Evolutionary conservation across 2,888 invertebrate species (phyloP), one percentile per base, ranked within the genome.

Genomic region (Pemphredon lugubris): DNA sequence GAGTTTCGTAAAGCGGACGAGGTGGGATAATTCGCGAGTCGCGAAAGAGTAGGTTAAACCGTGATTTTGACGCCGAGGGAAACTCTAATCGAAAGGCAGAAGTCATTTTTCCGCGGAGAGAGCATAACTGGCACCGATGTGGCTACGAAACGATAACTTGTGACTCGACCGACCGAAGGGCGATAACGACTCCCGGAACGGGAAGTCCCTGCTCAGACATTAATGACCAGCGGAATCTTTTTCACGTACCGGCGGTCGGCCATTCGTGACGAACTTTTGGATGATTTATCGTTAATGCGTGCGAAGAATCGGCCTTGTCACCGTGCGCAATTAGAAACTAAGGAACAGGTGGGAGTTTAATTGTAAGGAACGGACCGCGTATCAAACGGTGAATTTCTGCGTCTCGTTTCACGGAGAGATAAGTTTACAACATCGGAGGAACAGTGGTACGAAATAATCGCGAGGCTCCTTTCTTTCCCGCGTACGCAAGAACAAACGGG

Each of bases 121-220:
- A n/a, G n/a, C n/a, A n/a, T n/a, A n/a, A 11, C 16, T 40, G 18
- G 16, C 59, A 75, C 69, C 39, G 54, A 64, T 18, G 50, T 67
- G 18, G 39, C n/a, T 40, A 30, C 30, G 44, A 75, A 77, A 73
- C n/a, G 59, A 61, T 67, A 70, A 20, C 48, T 48, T 32, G 61
- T 30, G 71, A 66, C 53, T 55, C 50, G 73, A 67, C 63, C 64
- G n/a, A 70, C 69, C 61, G 64, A 75, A 75, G 44, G 30, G 66
- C 61, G 80, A 80, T 80, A 80, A 77, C 70, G 66, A 71, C 66
- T 37, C 9, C 63, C 73, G 79, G 79, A 80, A 80, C 44, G 53
- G 65, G 66, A 77, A 77, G 68, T 73, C 69, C 66, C 77, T 68
- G 68, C 68, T 80, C 80, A 71, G 71, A 63, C 71, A 66, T 71